phyloP scores from a whole-genome alignment of 2,888 invertebrate genomes.

The Melipona bicolor region DNA sequence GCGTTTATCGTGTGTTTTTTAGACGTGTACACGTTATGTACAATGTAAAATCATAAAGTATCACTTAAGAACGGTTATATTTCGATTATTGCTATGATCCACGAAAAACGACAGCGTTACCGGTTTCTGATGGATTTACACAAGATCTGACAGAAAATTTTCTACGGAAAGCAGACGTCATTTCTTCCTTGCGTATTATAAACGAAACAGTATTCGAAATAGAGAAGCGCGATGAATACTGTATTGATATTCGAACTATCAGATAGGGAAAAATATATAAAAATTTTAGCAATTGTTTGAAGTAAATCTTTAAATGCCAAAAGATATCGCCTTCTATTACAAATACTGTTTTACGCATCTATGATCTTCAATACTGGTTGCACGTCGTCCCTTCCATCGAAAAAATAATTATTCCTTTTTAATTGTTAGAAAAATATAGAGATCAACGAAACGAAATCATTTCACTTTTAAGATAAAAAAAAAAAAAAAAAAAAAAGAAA shows the following conservation, averaged over 20 bases:
- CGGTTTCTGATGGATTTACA: conserved; percentile 11
- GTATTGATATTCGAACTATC: neutral
- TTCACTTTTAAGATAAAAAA: conserved; percentile 17
- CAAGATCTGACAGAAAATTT: conserved; percentile 13
- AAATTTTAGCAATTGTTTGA: neutral
- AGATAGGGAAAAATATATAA: neutral
- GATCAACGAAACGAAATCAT: conserved; percentile 52
- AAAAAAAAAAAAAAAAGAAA: neutral
- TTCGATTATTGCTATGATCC: conserved; percentile 44
- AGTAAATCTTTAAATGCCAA: neutral
- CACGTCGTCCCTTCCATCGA: conserved; percentile 54
- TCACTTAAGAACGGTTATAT: conserved; percentile 34
- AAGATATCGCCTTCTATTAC: conserved; percentile 1
- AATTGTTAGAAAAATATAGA: conserved; percentile 37
- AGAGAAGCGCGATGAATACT: neutral
- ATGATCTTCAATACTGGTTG: conserved; percentile 54
- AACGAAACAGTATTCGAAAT: conserved; percentile 7
- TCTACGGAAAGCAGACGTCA: conserved; percentile 16
- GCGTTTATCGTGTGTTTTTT: conserved; percentile 39
- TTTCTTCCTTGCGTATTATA: neutral
- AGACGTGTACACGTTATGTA: conserved; percentile 46
- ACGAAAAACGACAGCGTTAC: conserved; percentile 12
- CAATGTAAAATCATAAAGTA: conserved; percentile 42
- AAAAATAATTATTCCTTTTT: conserved; percentile 14
- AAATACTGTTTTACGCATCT: conserved; percentile 18